Evolutionary conservation across 2,113 vertebrate species (phyloP).

Genomic region (Datnioides undecimradiatus): DNA sequence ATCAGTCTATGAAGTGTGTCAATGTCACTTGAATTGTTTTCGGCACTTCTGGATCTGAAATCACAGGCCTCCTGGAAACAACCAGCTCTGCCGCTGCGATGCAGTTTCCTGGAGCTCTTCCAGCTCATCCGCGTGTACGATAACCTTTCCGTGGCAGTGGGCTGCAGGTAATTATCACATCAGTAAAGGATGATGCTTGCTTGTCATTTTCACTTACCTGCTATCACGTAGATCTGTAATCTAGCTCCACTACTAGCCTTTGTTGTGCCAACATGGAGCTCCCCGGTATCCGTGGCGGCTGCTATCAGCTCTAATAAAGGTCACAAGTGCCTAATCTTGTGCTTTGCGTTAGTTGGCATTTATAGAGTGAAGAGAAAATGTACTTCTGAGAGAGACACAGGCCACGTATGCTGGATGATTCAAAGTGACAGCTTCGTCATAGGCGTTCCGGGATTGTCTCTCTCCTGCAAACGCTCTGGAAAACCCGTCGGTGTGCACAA

Average conservation of each 20-base stretch:
- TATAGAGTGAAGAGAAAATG: slow-evolving; percentile 60
- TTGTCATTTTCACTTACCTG: slow-evolving; percentile 67
- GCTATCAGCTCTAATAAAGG: slow-evolving; percentile 76
- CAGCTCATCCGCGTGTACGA: slow-evolving; percentile 17
- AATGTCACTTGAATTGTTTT: not conserved
- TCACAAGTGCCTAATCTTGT: slow-evolving; percentile 70
- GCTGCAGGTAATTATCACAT: slow-evolving; percentile 64
- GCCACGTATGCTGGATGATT: slow-evolving; percentile 4
- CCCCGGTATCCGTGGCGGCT: slow-evolving; percentile 57
- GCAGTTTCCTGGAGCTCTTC: slow-evolving; percentile 60
- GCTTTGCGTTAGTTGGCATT: slow-evolving; percentile 76
- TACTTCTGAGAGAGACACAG: slow-evolving; percentile 33
- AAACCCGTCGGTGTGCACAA: not conserved
- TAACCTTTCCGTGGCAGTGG: slow-evolving; percentile 71
- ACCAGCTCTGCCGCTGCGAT: not conserved
- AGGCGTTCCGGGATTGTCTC: slow-evolving; percentile 36
- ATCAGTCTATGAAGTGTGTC: slow-evolving; percentile 3
- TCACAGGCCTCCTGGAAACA: slow-evolving; percentile 9
- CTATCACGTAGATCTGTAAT: slow-evolving; percentile 66
- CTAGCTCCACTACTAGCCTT: slow-evolving; percentile 52
- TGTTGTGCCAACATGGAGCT: slow-evolving; percentile 65
- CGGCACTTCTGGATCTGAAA: slow-evolving; percentile 11
- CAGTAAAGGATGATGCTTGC: slow-evolving; percentile 59
- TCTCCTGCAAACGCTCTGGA: not conserved
- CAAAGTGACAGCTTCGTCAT: slow-evolving; percentile 30